Percentiles rank a stretch among this genome's conserved stretches.
Conservation (phyloP, 64 coral and sea anemone species). For the Catalaphyllia jardinei region DNA sequence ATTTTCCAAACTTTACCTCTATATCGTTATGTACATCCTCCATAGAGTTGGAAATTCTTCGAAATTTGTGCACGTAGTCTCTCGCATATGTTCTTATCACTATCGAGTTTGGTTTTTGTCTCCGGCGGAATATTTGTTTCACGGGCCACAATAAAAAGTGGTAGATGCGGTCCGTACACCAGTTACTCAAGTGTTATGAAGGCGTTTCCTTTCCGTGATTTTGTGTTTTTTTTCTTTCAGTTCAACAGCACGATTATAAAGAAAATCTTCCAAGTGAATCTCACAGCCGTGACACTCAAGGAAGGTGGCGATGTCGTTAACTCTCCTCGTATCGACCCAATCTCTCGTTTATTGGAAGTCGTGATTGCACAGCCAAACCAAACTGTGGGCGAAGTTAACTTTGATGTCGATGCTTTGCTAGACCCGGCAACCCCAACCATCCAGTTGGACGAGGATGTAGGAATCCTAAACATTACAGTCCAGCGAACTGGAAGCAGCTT, state of each 20-base stretch:
- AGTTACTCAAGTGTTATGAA: too few relatives aligned
- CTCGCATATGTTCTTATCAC: too few relatives aligned
- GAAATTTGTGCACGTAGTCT: too few relatives aligned
- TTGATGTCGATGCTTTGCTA: conserved; percentile 53
- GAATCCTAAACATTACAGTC: conserved; percentile 50
- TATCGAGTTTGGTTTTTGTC: too few relatives aligned
- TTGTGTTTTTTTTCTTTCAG: conserved; percentile 32
- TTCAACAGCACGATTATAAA: conserved; percentile 57
- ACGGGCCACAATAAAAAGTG: too few relatives aligned
- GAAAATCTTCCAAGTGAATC: conserved; percentile 86
- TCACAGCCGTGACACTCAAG: conserved; percentile 71
- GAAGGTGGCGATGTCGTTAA: conserved; percentile 28
- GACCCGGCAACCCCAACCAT: conserved; percentile 65
- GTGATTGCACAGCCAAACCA: conserved; percentile 76
- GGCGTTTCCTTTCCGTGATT: neutral
- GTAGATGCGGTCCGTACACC: too few relatives aligned
- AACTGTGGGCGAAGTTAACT: conserved; percentile 83
- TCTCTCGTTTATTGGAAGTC: conserved; percentile 61
- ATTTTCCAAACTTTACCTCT: too few relatives aligned
- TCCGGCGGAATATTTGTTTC: too few relatives aligned
- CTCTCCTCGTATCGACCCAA: conserved; percentile 70
- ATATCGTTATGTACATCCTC: too few relatives aligned
- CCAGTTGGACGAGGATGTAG: conserved; percentile 49
- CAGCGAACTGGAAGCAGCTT: conserved; percentile 50
- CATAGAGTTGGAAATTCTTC: too few relatives aligned